phyloP scores from a whole-genome alignment of 2,888 invertebrate species.

The Cylindroiulus punctatus region DNA sequence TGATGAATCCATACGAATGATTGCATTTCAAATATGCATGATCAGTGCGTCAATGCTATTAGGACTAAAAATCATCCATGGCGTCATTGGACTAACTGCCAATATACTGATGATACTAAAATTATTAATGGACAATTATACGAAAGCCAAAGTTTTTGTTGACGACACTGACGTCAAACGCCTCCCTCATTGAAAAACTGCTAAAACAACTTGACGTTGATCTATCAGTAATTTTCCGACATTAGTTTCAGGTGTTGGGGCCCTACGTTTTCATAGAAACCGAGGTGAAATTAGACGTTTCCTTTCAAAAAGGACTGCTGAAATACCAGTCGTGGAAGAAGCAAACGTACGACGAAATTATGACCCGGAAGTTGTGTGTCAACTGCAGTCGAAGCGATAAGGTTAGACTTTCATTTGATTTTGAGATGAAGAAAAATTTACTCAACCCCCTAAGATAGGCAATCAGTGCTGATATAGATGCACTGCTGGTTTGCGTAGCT shows the following conservation, averaged over 20 bases:
- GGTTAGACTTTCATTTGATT: slow-evolving; percentile 7
- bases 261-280: slow-evolving; percentile 50
- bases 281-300: slow-evolving; percentile 48
- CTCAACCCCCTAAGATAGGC: background rate
- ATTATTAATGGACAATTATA: background rate
- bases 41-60: background rate
- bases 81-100: background rate
- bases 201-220: background rate
- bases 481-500: background rate
- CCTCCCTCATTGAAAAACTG: background rate
- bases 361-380: slow-evolving; percentile 38
- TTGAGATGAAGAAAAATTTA: background rate
- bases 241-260: slow-evolving; percentile 46
- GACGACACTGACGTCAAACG: background rate
- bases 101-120: background rate
- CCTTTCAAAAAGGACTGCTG: slow-evolving; percentile 36
- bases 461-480: background rate
- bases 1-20: background rate
- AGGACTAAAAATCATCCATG: background rate
- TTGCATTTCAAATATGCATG: background rate
- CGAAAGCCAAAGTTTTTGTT: background rate
- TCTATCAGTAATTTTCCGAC: background rate
- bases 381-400: slow-evolving; percentile 35
- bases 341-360: slow-evolving; percentile 35
- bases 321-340: slow-evolving; percentile 50